Evolutionary conservation across 2,888 invertebrate species (phyloP).

Genomic region (Augochlorella aurata): DNA sequence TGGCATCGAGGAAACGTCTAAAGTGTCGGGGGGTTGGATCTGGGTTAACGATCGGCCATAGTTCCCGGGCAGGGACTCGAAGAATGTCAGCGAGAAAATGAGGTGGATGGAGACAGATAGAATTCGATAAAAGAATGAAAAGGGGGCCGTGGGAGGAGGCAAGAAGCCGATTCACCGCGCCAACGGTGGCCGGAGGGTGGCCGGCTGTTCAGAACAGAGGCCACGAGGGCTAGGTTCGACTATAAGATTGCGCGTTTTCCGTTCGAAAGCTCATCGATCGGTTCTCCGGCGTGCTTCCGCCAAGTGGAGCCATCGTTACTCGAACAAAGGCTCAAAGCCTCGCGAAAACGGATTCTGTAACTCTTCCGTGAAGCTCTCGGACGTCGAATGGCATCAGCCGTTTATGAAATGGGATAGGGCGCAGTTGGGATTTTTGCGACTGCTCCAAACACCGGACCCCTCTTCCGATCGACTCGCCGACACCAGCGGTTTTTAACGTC

Average conservation of each 20-base stretch:
- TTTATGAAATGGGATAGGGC: conserved; percentile 51
- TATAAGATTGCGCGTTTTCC: conserved; percentile 61
- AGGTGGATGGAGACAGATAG: conserved; percentile 50
- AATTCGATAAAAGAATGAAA: conserved; percentile 56
- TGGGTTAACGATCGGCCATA: conserved; percentile 67
- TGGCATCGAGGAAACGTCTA: conserved; percentile 43
- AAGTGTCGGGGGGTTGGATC: conserved; percentile 55
- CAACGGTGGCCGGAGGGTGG: conserved; percentile 26
- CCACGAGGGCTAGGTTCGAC: conserved; percentile 45
- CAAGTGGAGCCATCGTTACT: conserved; percentile 61
- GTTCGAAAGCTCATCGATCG: conserved; percentile 61
- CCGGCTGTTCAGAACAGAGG: background rate
- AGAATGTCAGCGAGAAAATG: conserved; percentile 52
- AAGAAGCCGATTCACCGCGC: conserved; percentile 44
- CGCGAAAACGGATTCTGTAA: conserved; percentile 61
- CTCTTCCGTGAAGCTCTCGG: conserved; percentile 50
- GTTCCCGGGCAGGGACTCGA: conserved; percentile 33
- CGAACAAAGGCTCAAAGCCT: conserved; percentile 64
- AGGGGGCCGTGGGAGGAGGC: background rate
- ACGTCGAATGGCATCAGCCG: conserved; percentile 47
- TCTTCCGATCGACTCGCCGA: background rate
- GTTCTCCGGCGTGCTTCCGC: conserved; percentile 49
- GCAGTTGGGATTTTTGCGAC: conserved; percentile 42
- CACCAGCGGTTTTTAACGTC: background rate
- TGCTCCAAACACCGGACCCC: conserved; percentile 17